Evolutionary conservation across 2,888 invertebrate genomes (phyloP), one percentile per base, ranked within the genome.

Genomic region (Spisula solida): DNA sequence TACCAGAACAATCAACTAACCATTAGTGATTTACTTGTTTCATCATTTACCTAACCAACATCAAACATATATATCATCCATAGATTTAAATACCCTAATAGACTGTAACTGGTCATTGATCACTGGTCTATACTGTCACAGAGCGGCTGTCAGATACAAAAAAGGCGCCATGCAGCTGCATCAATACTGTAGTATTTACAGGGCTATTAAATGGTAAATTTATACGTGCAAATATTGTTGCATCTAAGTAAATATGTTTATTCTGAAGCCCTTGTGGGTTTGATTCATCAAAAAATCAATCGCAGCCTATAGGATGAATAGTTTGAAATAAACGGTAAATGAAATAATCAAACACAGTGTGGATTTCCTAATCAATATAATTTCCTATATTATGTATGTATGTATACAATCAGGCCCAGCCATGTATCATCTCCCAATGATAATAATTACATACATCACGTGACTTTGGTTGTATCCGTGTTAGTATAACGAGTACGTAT

Each of bases 241-340:
- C 83, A 75, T 83, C 83, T 75, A 83, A 51, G 83, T 83, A 83
- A 83, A 83, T 83, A 82, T 83, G 66, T 82, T 82, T 82, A 47
- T 34, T 66, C 56, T 48, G 51, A 41, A 51, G 31, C 70, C 70
- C 83, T 70, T 47, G 80, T 80, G 48, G 80, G 25, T 14, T 80
- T 48, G n/a, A 80, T 80, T 48, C 48, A 80, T 80, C 16, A 18
- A 75, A 75, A 34, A 75, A 75, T 75, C 75, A 75, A 75, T 75
- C 75, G 31, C 34, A 14, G 16, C 34, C 18, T 31, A 18, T 34
- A 75, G 25, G 5, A 18, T 34, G 34, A 34, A 34, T 31, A 75
- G 18, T 10, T 2, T 31, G 34, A 34, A 34, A 34, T 75, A 31
- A 75, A 75, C 31, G 31, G 75, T 75, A 75, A 75, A 75, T 75